Base-by-base conservation (phyloP, 2,797 vertebrate species). In the Platyrinchus mystaceus region DNA sequence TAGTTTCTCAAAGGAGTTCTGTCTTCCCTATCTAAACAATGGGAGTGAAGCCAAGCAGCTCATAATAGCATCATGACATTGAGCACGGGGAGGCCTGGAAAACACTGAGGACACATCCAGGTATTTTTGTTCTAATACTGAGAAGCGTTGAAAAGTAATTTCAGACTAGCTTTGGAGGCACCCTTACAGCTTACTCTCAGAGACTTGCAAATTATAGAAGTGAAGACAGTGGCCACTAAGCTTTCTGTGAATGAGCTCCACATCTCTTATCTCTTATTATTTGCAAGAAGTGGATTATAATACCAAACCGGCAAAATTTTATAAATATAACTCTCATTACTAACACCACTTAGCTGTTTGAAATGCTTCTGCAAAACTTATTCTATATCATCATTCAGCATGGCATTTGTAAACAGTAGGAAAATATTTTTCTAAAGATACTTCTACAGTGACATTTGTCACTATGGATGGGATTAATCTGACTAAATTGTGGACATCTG, bases 401-500 rank as follows among this genome's bases (percentile, higher is more conserved):
- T 37, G 24, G 3, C 14, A 26, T 74, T 86, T 80, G 8, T 20
- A 80, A 94, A 53, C 21, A 67, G 53, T 14, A 39, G 24, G 41
- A 87, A 92, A 64, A 74, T n/a, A 30, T 92, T 5, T 27, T 77
- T 89, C 49, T 47, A 53, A 71, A 83, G 18, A 41, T 62, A 70
- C 21, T 69, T 85, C 49, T 68, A 53, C 50, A 6, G 39, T 58
- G 46, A 41, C 18, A 55, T 87, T 82, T 95, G 24, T 87, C 71
- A 27, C 23, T 46, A 63, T 11, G 21, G 75, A 30, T 84, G n/a
- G n/a, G 23, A 60, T 82, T 53, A 87, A 30, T 86, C 44, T 84
- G 55, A 56, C 50, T 70, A 67, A 83, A 89, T 80, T 77, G 34
- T 83, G 71, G 68, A 64, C 68, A 64, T 77, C 32, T 90, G 47